Percentiles rank a stretch among this genome's conserved stretches.
Evolutionary conservation across 2,888 invertebrate species (phyloP).

Genomic region (Scotopteryx bipunctaria): DNA sequence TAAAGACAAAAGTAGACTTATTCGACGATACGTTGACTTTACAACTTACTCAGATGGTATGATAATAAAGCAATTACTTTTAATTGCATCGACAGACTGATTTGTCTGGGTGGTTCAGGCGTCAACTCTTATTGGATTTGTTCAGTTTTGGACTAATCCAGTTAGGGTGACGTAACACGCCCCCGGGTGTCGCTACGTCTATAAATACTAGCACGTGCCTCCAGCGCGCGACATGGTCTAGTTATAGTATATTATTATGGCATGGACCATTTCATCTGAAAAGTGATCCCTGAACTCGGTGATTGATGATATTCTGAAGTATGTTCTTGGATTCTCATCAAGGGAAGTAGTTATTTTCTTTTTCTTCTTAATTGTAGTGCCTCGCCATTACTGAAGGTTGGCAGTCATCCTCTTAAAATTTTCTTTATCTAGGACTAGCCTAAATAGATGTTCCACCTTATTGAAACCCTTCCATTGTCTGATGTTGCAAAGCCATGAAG

Average conservation of each 20-base stretch:
- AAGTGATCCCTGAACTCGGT: constrained; percentile 4
- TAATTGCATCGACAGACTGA: constrained; percentile 35
- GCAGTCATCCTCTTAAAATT: too few relatives aligned
- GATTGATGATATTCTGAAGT: constrained; percentile 10
- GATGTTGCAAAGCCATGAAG: too few relatives aligned
- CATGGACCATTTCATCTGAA: constrained; percentile 19
- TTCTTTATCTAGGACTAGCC: too few relatives aligned
- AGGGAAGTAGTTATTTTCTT: too few relatives aligned
- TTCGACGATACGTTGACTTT: background rate
- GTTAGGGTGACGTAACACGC: constrained; percentile 64
- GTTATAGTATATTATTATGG: constrained; percentile 45
- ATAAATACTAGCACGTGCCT: constrained; percentile 71
- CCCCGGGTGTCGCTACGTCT: constrained; percentile 68
- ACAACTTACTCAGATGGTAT: constrained; percentile 19
- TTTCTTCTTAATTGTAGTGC: too few relatives aligned
- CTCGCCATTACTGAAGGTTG: too few relatives aligned
- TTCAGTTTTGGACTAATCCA: constrained; percentile 53
- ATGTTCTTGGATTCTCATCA: too few relatives aligned
- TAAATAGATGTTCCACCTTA: too few relatives aligned
- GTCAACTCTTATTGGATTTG: constrained; percentile 38
- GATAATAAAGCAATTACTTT: constrained; percentile 32
- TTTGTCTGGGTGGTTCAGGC: constrained; percentile 16
- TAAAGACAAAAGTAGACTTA: too few relatives aligned
- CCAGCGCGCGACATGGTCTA: constrained; percentile 55
- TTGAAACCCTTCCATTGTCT: too few relatives aligned